phyloP scores from a whole-genome alignment of 2,797 vertebrate species.

The Percopsis omiscomaycus region DNA sequence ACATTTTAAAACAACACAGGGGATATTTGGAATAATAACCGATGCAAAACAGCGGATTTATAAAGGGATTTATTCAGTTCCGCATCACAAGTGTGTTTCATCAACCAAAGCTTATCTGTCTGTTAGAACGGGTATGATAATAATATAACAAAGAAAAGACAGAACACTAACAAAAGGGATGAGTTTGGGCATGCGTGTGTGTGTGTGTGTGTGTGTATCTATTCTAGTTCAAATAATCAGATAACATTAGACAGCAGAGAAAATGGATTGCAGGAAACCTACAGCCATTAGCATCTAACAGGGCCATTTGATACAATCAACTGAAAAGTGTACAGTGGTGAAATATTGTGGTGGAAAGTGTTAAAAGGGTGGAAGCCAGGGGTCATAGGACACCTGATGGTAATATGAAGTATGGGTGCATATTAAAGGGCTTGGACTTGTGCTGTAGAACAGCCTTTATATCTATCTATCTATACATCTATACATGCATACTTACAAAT shows the following conservation, averaged over 20 bases:
- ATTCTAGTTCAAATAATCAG: background rate
- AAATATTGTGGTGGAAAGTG: slow-evolving; percentile 14
- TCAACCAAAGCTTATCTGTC: slow-evolving; percentile 66
- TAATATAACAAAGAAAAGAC: slow-evolving; percentile 47
- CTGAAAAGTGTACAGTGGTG: slow-evolving; percentile 15
- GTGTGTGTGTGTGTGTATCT: background rate
- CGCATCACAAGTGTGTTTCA: slow-evolving; percentile 58
- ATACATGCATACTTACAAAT: too few relatives aligned
- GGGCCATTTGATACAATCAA: slow-evolving; percentile 19
- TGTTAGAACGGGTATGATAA: slow-evolving; percentile 63
- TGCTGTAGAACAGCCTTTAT: too few relatives aligned
- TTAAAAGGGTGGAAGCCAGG: slow-evolving; percentile 10
- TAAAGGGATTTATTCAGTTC: slow-evolving; percentile 69
- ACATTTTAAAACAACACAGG: slow-evolving; percentile 51
- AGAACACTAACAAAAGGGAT: slow-evolving; percentile 5
- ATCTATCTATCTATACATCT: too few relatives aligned
- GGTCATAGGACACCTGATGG: background rate
- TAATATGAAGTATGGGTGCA: background rate
- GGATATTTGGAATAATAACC: slow-evolving; percentile 66
- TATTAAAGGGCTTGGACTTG: background rate
- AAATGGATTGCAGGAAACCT: slow-evolving; percentile 20
- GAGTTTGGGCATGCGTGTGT: slow-evolving; percentile 6
- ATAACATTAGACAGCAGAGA: slow-evolving; percentile 26
- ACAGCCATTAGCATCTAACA: slow-evolving; percentile 23
- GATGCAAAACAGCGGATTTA: slow-evolving; percentile 67